phyloP scores from a whole-genome alignment of 1,140 invertebrate genomes.

The Drosophila subpulchrella region DNA sequence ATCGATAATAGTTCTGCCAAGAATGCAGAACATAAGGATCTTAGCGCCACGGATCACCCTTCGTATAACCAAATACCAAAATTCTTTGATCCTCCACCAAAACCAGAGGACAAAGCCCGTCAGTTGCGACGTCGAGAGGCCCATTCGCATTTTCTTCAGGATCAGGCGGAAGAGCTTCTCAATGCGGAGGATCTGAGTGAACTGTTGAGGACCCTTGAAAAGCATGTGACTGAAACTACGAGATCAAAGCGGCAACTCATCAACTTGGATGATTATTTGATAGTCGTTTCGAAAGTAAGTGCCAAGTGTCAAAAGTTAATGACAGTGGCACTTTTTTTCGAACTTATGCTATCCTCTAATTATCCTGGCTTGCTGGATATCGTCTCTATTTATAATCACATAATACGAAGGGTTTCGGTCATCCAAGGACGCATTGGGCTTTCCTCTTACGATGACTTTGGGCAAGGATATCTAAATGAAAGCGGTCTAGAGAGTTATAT shows the following conservation, averaged over 20 bases:
- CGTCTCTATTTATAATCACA: conserved; percentile 96
- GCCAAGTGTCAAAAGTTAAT: conserved; percentile 91
- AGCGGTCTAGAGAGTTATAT: conserved; percentile 98
- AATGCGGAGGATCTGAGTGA: conserved; percentile 95
- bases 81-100: conserved; percentile 92
- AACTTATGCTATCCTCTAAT: conserved; percentile 92
- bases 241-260: conserved; percentile 92
- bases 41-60: conserved; percentile 21
- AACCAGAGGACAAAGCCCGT: conserved; percentile 89
- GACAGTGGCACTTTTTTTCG: conserved; percentile 93
- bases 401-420: conserved; percentile 97
- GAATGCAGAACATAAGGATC: no score
- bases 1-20: conserved; percentile 17
- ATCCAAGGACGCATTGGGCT: conserved; percentile 96
- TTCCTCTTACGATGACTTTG: conserved; percentile 96
- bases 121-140: conserved; percentile 95
- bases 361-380: conserved; percentile 90
- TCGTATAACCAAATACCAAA: conserved; percentile 88
- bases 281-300: conserved; percentile 89
- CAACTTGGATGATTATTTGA: conserved; percentile 93
- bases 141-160: conserved; percentile 92
- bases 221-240: conserved; percentile 90
- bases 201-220: conserved; percentile 93
- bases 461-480: conserved; percentile 96
- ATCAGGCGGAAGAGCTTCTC: conserved; percentile 92